A percentile compares a stretch with the other conserved stretches of the same genome.
Evolutionary conservation across 1,140 invertebrate species (phyloP).

Genomic region (Eupristina koningsbergeri): DNA sequence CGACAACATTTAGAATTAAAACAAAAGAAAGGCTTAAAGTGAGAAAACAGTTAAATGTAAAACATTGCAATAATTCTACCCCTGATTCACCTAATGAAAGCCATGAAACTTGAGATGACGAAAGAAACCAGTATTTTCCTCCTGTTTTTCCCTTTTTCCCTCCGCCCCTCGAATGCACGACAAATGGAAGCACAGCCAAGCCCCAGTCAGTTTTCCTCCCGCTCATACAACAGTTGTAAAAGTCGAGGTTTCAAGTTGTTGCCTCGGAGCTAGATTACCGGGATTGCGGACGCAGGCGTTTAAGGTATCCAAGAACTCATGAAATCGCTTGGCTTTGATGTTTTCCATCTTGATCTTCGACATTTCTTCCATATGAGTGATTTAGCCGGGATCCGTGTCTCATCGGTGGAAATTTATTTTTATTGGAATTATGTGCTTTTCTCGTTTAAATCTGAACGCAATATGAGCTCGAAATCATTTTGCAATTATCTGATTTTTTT

Average conservation of each 20-base stretch:
- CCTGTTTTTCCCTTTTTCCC: background rate
- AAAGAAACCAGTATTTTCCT: slow-evolving; percentile 60
- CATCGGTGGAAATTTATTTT: background rate
- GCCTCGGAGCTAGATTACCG: background rate
- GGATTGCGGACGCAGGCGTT: slow-evolving; percentile 17
- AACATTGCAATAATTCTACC: background rate
- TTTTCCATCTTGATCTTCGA: slow-evolving; percentile 3
- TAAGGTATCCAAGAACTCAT: slow-evolving; percentile 20
- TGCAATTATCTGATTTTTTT: no score
- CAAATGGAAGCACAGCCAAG: background rate
- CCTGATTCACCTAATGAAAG: slow-evolving; percentile 60
- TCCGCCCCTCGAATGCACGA: no score
- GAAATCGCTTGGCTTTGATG: slow-evolving; percentile 37
- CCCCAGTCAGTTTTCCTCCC: background rate
- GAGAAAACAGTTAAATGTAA: slow-evolving; percentile 12
- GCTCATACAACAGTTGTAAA: background rate
- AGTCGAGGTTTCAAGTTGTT: slow-evolving; percentile 4
- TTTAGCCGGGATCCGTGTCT: background rate
- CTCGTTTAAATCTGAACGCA: no score
- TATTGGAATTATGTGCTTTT: background rate
- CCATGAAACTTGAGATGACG: slow-evolving; percentile 57
- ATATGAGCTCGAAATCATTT: no score
- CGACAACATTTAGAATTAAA: no score
- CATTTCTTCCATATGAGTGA: slow-evolving; percentile 52
- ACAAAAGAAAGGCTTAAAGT: no score